phyloP scores from a whole-genome alignment of 2,113 vertebrate species.

The Grus americana region DNA sequence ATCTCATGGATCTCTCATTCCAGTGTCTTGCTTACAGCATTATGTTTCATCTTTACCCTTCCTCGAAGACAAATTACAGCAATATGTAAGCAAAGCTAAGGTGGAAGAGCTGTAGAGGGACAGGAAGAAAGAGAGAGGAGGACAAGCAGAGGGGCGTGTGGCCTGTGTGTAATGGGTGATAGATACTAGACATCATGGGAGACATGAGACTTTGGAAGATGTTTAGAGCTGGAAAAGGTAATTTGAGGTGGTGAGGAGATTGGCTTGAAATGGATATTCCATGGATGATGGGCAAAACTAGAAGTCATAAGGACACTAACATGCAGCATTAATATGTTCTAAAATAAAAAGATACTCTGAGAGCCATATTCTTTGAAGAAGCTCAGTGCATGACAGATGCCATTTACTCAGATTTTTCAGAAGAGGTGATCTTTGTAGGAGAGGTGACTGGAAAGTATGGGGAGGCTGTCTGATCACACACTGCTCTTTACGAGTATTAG shows the following conservation, averaged over 20 bases:
- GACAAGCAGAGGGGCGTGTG: background rate
- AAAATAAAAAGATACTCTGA: background rate
- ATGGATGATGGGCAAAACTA: background rate
- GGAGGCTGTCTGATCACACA: background rate
- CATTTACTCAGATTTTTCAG: background rate
- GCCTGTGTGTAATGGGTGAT: background rate
- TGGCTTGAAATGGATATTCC: background rate
- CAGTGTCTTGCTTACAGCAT: background rate
- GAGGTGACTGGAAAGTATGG: background rate
- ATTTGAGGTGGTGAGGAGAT: background rate
- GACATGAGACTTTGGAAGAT: background rate
- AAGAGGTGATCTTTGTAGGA: background rate
- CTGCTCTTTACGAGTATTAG: background rate
- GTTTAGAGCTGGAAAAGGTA: background rate
- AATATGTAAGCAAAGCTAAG: background rate
- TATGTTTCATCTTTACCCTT: background rate
- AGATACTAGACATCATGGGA: background rate
- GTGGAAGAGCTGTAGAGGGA: background rate
- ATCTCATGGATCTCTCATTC: background rate
- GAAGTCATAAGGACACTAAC: background rate
- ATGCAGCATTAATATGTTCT: background rate
- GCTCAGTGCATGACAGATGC: background rate
- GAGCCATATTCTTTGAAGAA: background rate
- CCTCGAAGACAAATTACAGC: background rate
- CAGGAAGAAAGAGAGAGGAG: background rate